Evolutionary conservation across 2,113 vertebrate genomes (phyloP), one percentile per base, ranked within the genome.

Genomic region (Taxidea taxus): DNA sequence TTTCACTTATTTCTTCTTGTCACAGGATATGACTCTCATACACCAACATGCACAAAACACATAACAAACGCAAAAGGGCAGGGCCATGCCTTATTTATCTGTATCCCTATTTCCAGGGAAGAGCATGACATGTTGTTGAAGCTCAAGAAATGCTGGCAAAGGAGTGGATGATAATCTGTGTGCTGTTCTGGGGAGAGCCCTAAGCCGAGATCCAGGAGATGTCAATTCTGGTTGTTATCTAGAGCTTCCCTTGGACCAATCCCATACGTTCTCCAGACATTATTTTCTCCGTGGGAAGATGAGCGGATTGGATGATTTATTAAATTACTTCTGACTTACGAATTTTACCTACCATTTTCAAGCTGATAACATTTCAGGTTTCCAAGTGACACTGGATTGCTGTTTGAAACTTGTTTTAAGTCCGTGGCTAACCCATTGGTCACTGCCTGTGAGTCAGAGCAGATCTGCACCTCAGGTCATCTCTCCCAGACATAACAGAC

Each of bases 1-100:
- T 56, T 97, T 51, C 66, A 84, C 9, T 95, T 94, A 77, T 81
- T 92, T 92, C 88, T 94, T 75, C 88, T 94, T 75, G 20, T 83
- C 84, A 80, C 25, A 72, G 82, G 34, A 42, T 97, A 58, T 83
- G 85, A 87, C 20, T 87, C 2, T 54, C 84, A 70, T 78, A 92
- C n/a, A 68, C 18, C 51, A 92, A 70, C 62, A 49, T n/a, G 31
- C 11, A 56, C 31, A 72, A 82, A 90, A 72, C 70, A 92, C 11
- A 81, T 54, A 83, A 90, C 12, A 92, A 92, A 88, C 9, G 85
- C 14, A 84, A 62, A 31, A 92, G 60, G 25, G n/a, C 47, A 88
- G 56, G 47, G 58, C 25, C 37, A 68, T 47, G 14, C 31, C 66
- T 85, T 88, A 88, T 62, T 92, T 72, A 31, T 31, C 68, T 54